Base-by-base conservation (phyloP, 2,888 invertebrate genomes). In the Neoaliturus tenellus region DNA sequence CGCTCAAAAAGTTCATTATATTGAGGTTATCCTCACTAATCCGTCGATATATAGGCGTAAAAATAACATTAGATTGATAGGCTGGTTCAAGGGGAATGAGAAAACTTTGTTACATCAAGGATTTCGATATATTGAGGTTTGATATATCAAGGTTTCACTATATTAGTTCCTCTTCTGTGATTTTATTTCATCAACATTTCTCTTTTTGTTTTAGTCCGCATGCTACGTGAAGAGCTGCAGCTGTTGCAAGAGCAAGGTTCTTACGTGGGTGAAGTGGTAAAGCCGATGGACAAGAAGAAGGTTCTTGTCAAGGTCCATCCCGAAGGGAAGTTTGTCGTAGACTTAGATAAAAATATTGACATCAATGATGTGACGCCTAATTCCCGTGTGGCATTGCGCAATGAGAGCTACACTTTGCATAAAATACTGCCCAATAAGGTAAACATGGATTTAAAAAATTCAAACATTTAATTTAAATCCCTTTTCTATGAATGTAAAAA, bases 221-320 rank as follows among this genome's bases (percentile, higher is more conserved):
- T 99, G 97, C 91, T 99, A 85, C 95, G 99, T 10, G 99, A 99
- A 90, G 99, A 99, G 90, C 92, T 99, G 0, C 99, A 99, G 91
- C 93, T 99, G 33, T 92, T 99, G 14, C 96, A 97, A 90, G 99
- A 99, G 89, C 99, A 99, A 90, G 99, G 99, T 17, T 99, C 99
- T 23, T 99, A 99, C 91, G 99, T 99, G 1, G 99, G 99, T 12
- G 99, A 99, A 92, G 99, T 99, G 4, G 99, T 99, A 0, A 99
- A 99, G 90, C 98, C 99, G 0, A 99, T 99, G 99, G 99, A 99
- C 91, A 99, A 99, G 91, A 99, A 99, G 92, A 99, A 99, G 91
- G 99, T 99, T 0, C 93, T 99, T 0, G 99, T 99, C 0, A 99
- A 99, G 92, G 99, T 99, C 0, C 99, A 99, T 90, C 99, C 99